Percentiles rank a stretch among this genome's conserved stretches.
Conservation (phyloP, 2,888 invertebrate species). For the Eupithecia centaureata region DNA sequence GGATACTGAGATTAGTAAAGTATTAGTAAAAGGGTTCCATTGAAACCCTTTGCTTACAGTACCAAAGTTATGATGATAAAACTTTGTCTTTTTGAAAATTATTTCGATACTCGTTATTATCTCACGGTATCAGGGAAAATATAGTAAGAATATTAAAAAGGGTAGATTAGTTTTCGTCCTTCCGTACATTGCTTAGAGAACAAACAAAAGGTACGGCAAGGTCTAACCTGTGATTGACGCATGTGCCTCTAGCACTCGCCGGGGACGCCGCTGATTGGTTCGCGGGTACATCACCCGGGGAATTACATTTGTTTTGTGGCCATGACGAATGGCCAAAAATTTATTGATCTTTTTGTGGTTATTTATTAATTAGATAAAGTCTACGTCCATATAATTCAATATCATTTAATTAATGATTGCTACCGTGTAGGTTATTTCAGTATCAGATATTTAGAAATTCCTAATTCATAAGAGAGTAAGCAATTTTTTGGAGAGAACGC, state of each 20-base stretch:
- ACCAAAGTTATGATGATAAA: neutral
- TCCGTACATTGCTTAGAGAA: neutral
- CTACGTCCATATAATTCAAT: too few species aligned
- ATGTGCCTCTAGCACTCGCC: neutral
- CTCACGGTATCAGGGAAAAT: neutral
- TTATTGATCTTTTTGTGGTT: neutral
- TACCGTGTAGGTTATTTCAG: too few species aligned
- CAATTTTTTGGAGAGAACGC: too few species aligned
- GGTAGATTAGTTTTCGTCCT: neutral
- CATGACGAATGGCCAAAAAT: neutral
- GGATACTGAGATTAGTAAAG: too few species aligned
- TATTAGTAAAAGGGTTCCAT: neutral
- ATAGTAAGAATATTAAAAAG: neutral
- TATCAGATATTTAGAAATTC: too few species aligned
- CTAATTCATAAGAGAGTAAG: too few species aligned
- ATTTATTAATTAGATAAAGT: neutral
- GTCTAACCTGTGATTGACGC: neutral
- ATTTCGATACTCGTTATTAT: too few species aligned
- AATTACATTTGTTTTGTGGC: neutral
- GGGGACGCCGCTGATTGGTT: conserved; percentile 1
- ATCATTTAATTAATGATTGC: too few species aligned
- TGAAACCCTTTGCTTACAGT: neutral
- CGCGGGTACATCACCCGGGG: neutral
- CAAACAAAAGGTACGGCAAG: neutral
- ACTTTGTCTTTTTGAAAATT: neutral